Conservation (phyloP, 2,113 vertebrate species). For the Mormyrus iriodes region DNA sequence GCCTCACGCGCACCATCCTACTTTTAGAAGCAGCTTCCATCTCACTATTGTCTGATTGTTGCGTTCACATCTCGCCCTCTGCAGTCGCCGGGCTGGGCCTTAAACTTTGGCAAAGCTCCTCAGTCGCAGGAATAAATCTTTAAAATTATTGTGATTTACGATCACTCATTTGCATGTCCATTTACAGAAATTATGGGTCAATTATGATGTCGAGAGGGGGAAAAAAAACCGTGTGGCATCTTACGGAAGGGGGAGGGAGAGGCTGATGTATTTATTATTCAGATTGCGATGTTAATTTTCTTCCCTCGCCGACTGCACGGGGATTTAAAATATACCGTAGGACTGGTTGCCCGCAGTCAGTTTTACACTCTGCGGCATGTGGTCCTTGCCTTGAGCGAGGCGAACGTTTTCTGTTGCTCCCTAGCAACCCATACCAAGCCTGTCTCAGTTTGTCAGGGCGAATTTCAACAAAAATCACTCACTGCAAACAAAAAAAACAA, state of each 20-base stretch:
- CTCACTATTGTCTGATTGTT: not conserved
- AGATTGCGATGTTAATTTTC: conserved; percentile 4
- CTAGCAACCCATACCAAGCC: conserved; percentile 45
- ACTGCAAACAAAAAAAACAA: conserved; percentile 35
- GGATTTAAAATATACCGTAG: not conserved
- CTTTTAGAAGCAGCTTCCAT: not conserved
- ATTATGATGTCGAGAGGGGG: conserved; percentile 7
- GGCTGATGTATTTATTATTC: conserved; percentile 23
- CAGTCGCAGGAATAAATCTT: not conserved
- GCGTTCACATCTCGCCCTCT: not conserved
- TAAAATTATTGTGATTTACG: not conserved
- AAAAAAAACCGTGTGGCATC: not conserved
- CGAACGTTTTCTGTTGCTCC: conserved; percentile 43
- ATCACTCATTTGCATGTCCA: not conserved
- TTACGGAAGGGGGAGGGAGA: not conserved
- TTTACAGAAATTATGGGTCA: conserved; percentile 9
- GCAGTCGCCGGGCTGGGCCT: not conserved
- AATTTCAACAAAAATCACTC: conserved; percentile 44
- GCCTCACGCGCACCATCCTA: not conserved
- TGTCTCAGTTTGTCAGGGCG: conserved; percentile 45
- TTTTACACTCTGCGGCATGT: conserved; percentile 26
- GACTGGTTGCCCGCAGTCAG: not conserved
- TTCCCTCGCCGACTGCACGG: not conserved
- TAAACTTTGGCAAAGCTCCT: not conserved
- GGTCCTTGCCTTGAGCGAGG: conserved; percentile 40